Evolutionary conservation across 2,888 invertebrate genomes (phyloP).

Genomic region (Hylaea fasciaria): DNA sequence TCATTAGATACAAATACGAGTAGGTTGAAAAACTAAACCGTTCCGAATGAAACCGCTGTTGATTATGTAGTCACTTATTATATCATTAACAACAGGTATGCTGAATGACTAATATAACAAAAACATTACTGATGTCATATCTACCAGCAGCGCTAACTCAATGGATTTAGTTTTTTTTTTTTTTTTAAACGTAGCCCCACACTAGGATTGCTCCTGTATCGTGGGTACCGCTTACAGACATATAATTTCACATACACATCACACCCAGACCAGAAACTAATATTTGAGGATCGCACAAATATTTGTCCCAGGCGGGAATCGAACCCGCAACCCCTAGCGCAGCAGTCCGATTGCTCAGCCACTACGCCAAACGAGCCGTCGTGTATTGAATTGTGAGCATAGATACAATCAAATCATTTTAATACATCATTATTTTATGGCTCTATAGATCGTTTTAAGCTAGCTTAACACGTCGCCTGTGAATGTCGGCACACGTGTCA

Average conservation of each 20-base stretch:
- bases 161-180: too few relatives aligned
- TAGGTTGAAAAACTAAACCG: slow-evolving; percentile 48
- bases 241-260: too few relatives aligned
- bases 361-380: too few relatives aligned
- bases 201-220: too few relatives aligned
- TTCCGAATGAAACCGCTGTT: slow-evolving; percentile 50
- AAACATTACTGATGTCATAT: slow-evolving; percentile 60
- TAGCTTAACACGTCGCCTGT: slow-evolving; percentile 21
- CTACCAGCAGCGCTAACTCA: too few relatives aligned
- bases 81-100: slow-evolving; percentile 56
- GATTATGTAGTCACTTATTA: slow-evolving; percentile 52
- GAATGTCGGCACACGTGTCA: background rate
- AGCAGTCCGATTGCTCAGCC: too few relatives aligned
- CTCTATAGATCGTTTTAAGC: slow-evolving; percentile 13
- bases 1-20: slow-evolving; percentile 37
- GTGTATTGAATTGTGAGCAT: slow-evolving; percentile 30
- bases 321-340: too few relatives aligned
- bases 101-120: slow-evolving; percentile 56
- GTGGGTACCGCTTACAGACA: too few relatives aligned
- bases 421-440: slow-evolving; percentile 4
- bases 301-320: too few relatives aligned
- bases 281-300: too few relatives aligned
- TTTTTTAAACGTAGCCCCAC: too few relatives aligned
- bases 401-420: slow-evolving; percentile 23
- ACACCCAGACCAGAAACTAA: too few relatives aligned